Evolutionary conservation across 2,797 vertebrate genomes (phyloP), one percentile per base, ranked within the genome.

Genomic region (Semotilus atromaculatus): DNA sequence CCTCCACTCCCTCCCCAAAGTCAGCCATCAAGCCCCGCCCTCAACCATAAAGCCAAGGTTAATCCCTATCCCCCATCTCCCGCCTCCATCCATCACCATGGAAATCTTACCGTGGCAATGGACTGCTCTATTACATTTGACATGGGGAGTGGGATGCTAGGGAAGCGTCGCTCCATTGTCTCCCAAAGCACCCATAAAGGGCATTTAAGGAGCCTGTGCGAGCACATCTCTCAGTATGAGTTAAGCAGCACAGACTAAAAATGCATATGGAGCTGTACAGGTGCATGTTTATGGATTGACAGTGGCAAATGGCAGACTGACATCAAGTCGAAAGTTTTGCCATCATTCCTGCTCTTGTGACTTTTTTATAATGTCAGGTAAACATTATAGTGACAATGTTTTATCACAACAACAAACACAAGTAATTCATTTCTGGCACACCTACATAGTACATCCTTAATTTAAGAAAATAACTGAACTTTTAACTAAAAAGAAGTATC

Each of bases 11-110:
- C 81, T 75, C 64, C 82, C 70, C 36, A 83, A 86, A 85, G 71
- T 75, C 75, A 80, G 86, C 72, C 83, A 88, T 87, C 78, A 88
- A 83, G 86, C 86, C 87, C 84, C 89, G 13, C 89, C 89, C 83
- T 84, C 89, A 62, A 95, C 92, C 91, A 95, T 96, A 95, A 95
- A 93, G 94, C 91, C 88, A 93, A 94, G 95, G 97, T 97, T 97
- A 96, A 95, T 94, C 89, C 92, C 90, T 88, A 86, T 90, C 84
- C 89, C 90, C 91, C 92, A 89, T 88, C 76, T 79, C 71, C 67
- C 73, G 51, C 81, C 81, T 58, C 58, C 90, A 94, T 94, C 91
- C 91, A 92, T 94, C 93, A 94, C 88, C 90, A 92, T 92, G 92
- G 90, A 93, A 91, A 90, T 90, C 89, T 75, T 72, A 80, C 70